Evolutionary conservation across 1,140 invertebrate genomes (phyloP).

Genomic region (Neotoxoptera formosana): DNA sequence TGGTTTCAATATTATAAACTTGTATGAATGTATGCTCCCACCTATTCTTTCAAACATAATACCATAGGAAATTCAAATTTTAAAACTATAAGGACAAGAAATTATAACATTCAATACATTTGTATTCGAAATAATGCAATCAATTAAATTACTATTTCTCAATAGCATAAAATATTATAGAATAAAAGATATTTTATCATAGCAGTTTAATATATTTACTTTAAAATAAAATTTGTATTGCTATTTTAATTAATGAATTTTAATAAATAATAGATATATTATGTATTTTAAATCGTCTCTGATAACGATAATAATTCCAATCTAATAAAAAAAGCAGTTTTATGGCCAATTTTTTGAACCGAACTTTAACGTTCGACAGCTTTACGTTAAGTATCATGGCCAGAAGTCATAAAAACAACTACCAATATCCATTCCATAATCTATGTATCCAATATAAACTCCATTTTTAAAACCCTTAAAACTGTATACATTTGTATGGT

Average conservation of each 20-base stretch:
- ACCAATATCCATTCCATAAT: slow-evolving; percentile 31
- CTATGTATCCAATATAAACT: slow-evolving; percentile 30
- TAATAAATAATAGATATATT: neutral
- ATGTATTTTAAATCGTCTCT: neutral
- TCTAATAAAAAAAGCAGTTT: neutral
- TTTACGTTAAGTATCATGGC: slow-evolving; percentile 43
- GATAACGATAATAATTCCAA: neutral
- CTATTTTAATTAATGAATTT: neutral
- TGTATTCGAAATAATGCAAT: neutral
- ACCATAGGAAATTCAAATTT: no score
- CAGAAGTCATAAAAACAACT: slow-evolving; percentile 43
- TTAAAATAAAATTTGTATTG: no score
- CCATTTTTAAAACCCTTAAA: neutral
- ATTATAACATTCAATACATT: neutral
- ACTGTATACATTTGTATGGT: neutral
- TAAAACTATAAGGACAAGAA: no score
- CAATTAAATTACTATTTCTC: neutral
- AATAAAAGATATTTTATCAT: no score
- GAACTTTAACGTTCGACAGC: slow-evolving; percentile 19
- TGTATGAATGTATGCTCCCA: neutral
- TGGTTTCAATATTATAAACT: neutral
- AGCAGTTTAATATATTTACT: neutral
- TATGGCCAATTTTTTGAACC: neutral
- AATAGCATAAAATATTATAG: no score
- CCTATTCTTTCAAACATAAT: neutral